Evolutionary conservation across 2,797 vertebrate species (phyloP), one percentile per base, ranked within the genome.

Genomic region (Alauda arvensis): DNA sequence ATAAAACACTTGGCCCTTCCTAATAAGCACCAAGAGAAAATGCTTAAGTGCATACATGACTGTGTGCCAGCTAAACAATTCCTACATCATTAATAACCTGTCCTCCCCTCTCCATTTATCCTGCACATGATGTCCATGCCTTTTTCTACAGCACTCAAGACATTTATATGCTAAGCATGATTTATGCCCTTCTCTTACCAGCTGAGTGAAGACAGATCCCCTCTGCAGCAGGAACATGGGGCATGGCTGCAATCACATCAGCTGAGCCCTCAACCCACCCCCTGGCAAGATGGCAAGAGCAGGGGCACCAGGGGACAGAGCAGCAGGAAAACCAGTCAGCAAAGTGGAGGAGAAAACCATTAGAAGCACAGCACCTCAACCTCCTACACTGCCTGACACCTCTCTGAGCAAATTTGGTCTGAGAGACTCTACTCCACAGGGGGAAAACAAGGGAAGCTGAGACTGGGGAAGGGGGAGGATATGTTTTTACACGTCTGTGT

Each of bases 321-420:
- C 37, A 39, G 25, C 10, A 75, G 60, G 53, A 86, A 91, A 83
- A 88, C 3, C n/a, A 33, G 25, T 3, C 29, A 52, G 70, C 25
- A 29, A 62, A 69, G 63, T 2, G 45, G 45, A 45, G 57, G 45
- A 63, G 65, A 56, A 91, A 83, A 37, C 55, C 77, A 60, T 89
- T 39, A 89, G 80, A 57, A 69, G 24, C 28, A 23, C 33, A 77
- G 66, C 52, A 83, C 70, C 69, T 80, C 74, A 89, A 6, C 77
- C 34, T 89, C 88, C 92, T 46, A 77, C 53, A 4, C 57, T 53
- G 87, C 76, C 94, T 87, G 76, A 51, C 91, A 79, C 65, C 33
- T 74, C 46, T 26, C 76, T 20, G 49, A 28, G 48, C 16, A 67
- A 59, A 62, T 66, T 37, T 45, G 49, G n/a, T 31, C 67, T 63